Evolutionary conservation across 2,888 invertebrate species (phyloP).

Genomic region (Trileptium ribeirensis): DNA sequence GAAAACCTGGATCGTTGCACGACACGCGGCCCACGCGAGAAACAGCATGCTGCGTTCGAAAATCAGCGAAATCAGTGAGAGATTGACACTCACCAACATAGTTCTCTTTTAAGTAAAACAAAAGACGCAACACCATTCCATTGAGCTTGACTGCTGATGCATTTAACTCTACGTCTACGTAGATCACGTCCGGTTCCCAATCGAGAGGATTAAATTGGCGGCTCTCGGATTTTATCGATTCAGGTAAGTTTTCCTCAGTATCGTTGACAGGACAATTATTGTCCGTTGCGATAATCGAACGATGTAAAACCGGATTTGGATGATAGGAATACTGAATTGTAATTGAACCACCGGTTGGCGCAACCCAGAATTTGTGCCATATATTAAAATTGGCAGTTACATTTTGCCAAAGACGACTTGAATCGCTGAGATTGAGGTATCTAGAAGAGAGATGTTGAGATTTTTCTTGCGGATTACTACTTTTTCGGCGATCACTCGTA

Average conservation of each 20-base stretch:
- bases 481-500: too few species aligned
- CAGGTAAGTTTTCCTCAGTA: background rate
- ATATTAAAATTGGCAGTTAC: slow-evolving; percentile 57
- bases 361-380: slow-evolving; percentile 94
- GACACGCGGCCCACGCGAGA: background rate
- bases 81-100: slow-evolving; percentile 92
- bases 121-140: slow-evolving; percentile 73
- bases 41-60: background rate
- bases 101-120: slow-evolving; percentile 65
- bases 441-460: too few species aligned
- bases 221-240: background rate
- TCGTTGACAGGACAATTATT: too few species aligned
- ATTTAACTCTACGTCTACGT: slow-evolving; percentile 84
- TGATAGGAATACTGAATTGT: slow-evolving; percentile 85
- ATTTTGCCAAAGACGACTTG: background rate
- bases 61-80: slow-evolving; percentile 71
- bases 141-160: slow-evolving; percentile 83
- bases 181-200: slow-evolving; percentile 77
- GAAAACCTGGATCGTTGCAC: slow-evolving; percentile 59
- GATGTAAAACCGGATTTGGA: slow-evolving; percentile 57
- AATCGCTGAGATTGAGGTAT: background rate
- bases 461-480: background rate
- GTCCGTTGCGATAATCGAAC: background rate
- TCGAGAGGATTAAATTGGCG: slow-evolving; percentile 70
- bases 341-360: slow-evolving; percentile 76